These are phyloP conservation scores for Lucifuga dentata DNA, from an alignment of 2,113 vertebrate genomes.

Conservation along the genomic window DNA sequence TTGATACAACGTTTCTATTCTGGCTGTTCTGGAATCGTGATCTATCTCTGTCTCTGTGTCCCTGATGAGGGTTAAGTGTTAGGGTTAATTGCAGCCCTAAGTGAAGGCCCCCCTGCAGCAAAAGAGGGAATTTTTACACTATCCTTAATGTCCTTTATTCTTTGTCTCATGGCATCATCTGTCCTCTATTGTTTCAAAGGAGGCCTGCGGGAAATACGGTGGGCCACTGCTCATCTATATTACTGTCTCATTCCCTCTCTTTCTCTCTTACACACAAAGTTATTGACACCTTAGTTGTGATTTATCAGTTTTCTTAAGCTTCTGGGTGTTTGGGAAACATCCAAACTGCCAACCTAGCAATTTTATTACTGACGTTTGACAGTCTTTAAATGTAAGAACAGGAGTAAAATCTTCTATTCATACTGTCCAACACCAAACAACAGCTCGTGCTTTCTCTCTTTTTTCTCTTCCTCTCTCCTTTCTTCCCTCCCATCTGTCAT, in stretches of 20 bases:
- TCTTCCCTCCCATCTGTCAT: constrained; percentile 65
- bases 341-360: background rate
- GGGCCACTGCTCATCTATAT: constrained; percentile 18
- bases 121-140: constrained; percentile 49
- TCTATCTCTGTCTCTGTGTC: constrained; percentile 21
- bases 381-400: constrained; percentile 1
- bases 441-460: constrained; percentile 44
- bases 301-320: constrained; percentile 10
- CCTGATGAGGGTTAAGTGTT: constrained; percentile 72
- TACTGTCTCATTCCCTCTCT: background rate
- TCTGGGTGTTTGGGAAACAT: constrained; percentile 10
- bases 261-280: background rate
- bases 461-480: constrained; percentile 54
- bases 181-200: constrained; percentile 59
- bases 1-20: constrained; percentile 9
- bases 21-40: background rate
- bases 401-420: constrained; percentile 15
- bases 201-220: constrained; percentile 48
- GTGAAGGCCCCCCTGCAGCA: constrained; percentile 55
- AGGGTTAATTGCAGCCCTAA: constrained; percentile 74
- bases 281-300: background rate
- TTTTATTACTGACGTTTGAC: constrained; percentile 29
- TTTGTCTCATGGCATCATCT: constrained; percentile 45
- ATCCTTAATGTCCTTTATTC: constrained; percentile 56
- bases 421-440: constrained; percentile 29